Evolutionary conservation across 2,888 invertebrate genomes (phyloP).

Genomic region (Drosophila lutescens): DNA sequence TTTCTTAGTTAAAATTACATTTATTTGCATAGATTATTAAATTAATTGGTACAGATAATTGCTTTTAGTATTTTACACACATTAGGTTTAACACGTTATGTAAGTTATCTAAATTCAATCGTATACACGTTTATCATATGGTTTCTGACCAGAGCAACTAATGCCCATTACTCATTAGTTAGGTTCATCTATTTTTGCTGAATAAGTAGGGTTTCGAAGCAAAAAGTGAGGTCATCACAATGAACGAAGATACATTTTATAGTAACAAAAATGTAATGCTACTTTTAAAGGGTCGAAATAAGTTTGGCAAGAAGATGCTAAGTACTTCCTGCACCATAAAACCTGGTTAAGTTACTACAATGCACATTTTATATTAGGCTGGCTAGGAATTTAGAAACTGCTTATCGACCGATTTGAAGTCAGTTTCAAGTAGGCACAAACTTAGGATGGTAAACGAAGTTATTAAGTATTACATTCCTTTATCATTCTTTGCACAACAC

Average conservation of each 20-base stretch:
- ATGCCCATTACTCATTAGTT: slow-evolving; percentile 44
- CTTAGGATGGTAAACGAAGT: slow-evolving; percentile 26
- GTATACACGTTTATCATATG: slow-evolving; percentile 61
- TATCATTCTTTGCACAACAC: slow-evolving; percentile 23
- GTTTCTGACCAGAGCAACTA: slow-evolving; percentile 32
- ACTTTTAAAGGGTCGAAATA: neutral
- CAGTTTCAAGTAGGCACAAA: slow-evolving; percentile 21
- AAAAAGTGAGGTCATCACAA: slow-evolving; percentile 23
- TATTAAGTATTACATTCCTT: slow-evolving; percentile 10
- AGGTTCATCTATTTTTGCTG: slow-evolving; percentile 55
- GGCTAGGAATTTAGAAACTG: slow-evolving; percentile 2
- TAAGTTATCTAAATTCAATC: slow-evolving; percentile 58
- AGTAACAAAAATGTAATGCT: neutral
- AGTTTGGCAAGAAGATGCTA: neutral
- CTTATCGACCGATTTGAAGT: neutral
- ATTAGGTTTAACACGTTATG: slow-evolving; percentile 28
- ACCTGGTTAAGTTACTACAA: slow-evolving; percentile 23
- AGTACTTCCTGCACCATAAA: slow-evolving; percentile 11
- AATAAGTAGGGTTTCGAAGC: slow-evolving; percentile 34
- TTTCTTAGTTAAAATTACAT: neutral
- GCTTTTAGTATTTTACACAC: slow-evolving; percentile 40
- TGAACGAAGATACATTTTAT: neutral
- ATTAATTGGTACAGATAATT: slow-evolving; percentile 40
- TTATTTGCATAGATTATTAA: slow-evolving; percentile 22
- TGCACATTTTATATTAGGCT: slow-evolving; percentile 21